These are phyloP conservation scores for Bemisia tabaci DNA, from an alignment of 1,140 invertebrate genomes.

Conservation along the genomic window DNA sequence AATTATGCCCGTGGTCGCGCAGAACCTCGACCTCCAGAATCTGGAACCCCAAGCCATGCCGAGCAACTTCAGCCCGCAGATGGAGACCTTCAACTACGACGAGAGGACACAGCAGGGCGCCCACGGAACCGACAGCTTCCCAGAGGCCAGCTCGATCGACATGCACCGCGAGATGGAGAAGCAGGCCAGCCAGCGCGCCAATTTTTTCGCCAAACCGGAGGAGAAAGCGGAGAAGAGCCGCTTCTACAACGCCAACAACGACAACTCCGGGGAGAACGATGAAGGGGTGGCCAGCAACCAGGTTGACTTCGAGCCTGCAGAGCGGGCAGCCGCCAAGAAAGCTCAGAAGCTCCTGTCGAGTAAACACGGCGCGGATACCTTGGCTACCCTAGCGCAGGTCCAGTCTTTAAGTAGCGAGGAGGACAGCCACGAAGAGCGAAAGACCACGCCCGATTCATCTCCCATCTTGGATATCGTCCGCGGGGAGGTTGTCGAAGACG, in stretches of 20 bases:
- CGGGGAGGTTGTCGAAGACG: background rate
- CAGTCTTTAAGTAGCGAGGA: conserved; percentile 13
- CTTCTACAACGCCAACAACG: background rate
- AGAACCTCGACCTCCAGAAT: background rate
- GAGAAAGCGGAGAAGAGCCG: background rate
- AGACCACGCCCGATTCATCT: background rate
- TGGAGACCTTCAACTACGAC: conserved; percentile 39
- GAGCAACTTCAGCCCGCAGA: conserved; percentile 32
- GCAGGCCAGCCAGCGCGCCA: background rate
- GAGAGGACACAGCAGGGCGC: conserved; percentile 29
- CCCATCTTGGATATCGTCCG: background rate
- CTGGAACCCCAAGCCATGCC: background rate
- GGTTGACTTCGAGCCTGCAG: conserved; percentile 8
- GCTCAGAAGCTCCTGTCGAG: conserved; percentile 28
- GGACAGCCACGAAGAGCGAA: background rate
- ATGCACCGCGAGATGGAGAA: background rate
- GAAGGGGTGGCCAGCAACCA: conserved; percentile 10
- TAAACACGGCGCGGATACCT: conserved; percentile 36
- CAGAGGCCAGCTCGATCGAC: conserved; percentile 9
- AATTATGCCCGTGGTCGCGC: background rate
- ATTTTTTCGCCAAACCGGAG: background rate
- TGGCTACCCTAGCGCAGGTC: conserved; percentile 35
- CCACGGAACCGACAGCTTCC: conserved; percentile 19
- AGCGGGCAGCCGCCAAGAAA: background rate
- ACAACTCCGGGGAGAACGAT: conserved; percentile 1